A percentile compares a stretch with the other conserved stretches of the same genome.
These are phyloP conservation scores for Epirrhoe tristata DNA, from an alignment of 2,888 invertebrate genomes.

Conservation along the genomic window DNA sequence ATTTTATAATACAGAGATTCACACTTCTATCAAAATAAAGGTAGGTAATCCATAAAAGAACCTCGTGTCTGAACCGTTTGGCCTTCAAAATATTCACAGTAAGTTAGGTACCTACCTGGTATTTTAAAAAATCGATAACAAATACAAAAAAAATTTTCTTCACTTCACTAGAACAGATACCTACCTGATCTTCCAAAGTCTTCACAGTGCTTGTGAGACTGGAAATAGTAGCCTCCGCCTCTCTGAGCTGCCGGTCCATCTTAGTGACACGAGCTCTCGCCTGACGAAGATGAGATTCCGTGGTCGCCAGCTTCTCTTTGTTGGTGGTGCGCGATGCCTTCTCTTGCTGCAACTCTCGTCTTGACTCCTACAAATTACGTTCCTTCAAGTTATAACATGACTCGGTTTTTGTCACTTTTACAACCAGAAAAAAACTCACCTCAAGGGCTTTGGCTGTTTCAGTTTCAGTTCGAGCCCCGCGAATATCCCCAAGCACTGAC, in stretches of 20 bases:
- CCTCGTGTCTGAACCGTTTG: not conserved
- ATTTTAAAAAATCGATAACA: too few relatives aligned
- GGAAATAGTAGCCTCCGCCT: constrained; percentile 75
- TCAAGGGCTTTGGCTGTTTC: constrained; percentile 58
- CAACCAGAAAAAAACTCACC: constrained; percentile 47
- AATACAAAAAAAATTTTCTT: too few relatives aligned
- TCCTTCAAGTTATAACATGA: not conserved
- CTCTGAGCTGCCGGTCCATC: constrained; percentile 77
- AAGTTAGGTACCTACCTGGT: too few relatives aligned
- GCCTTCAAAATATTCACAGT: too few relatives aligned
- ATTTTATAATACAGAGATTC: not conserved
- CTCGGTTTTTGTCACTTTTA: too few relatives aligned
- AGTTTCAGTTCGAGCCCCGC: constrained; percentile 52
- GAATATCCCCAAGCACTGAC: constrained; percentile 53
- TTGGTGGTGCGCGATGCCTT: constrained; percentile 54
- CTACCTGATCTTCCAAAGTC: constrained; percentile 77
- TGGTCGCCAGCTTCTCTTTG: constrained; percentile 67
- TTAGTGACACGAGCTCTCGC: constrained; percentile 67
- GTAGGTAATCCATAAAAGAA: not conserved
- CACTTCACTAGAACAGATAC: constrained; percentile 45
- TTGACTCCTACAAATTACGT: constrained; percentile 53
- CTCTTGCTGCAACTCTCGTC: constrained; percentile 71
- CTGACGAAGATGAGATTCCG: constrained; percentile 71
- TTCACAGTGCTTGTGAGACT: constrained; percentile 76
- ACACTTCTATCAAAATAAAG: not conserved